Base-by-base conservation (phyloP, 1,140 invertebrate genomes). In the Diprion similis region DNA sequence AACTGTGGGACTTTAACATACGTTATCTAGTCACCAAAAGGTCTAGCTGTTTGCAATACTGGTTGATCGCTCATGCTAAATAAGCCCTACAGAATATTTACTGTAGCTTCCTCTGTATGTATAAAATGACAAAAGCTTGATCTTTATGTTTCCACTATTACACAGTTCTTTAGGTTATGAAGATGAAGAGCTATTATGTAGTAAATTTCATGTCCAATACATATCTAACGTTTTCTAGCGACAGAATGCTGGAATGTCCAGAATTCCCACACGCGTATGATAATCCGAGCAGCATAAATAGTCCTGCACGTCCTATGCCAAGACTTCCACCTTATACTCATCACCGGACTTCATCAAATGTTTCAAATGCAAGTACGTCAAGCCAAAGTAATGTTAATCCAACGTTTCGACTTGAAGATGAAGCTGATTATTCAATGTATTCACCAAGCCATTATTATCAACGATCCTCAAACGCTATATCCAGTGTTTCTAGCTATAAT, bases 261-360 rank as follows among this genome's bases (percentile, higher is more conserved):
- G 86, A 87, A 71, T 88, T 87, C 71, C 85, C 85, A 6, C 89
- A 92, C 75, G 89, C 91, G 1, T 92, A 92, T 76, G 91, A 92
- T 81, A 92, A 91, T 83, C 90, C 89, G 15, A 89, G 88, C 68
- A 89, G 86, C 77, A 86, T 89, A 68, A 88, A 86, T 72, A 90
- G 87, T 75, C 87, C 89, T 7, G 85, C 88, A 24, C 85, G 89
- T 47, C 89, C 89, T 13, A 86, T 85, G 1, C 85, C 87, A 68
- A 85, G 89, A 74, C 74, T 89, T 18, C 85, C 89, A 4, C 78
- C 87, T 6, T 89, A 89, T 64, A 86, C 85, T 4, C 93, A 94
- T 82, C 88, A 91, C 73, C 88, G 92, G 71, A 94, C 93, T 6
- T 90, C 92, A 6, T 94, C 93, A 7, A 94, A 94, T 82, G 91